Conservation (phyloP, 2,888 invertebrate genomes). For the Epiblema foenella region DNA sequence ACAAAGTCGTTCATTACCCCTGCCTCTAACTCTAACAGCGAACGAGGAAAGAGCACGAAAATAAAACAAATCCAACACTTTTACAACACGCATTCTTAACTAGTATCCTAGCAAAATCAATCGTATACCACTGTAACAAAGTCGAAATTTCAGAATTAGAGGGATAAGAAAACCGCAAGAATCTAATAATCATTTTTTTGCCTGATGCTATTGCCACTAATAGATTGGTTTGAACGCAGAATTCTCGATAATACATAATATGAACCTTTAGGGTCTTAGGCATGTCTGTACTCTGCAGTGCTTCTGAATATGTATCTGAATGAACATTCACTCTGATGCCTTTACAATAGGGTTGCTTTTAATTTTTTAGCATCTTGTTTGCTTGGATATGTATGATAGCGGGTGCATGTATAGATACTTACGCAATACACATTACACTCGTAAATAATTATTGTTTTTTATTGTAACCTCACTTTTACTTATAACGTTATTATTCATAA, state of each 20-base stretch:
- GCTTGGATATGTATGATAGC: no score
- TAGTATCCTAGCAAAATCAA: neutral
- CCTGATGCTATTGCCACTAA: neutral
- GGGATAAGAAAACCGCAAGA: neutral
- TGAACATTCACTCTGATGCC: no score
- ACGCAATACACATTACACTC: no score
- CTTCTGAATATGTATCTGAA: no score
- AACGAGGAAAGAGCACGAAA: conserved; percentile 14
- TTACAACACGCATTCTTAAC: neutral
- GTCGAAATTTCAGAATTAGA: neutral
- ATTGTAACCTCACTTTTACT: no score
- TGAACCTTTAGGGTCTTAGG: neutral
- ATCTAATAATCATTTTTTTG: conserved; percentile 7
- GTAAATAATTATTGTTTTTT: no score
- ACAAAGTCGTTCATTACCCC: conserved; percentile 20
- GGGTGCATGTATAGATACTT: no score
- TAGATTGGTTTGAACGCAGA: conserved; percentile 1
- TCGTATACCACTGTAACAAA: neutral
- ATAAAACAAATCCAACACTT: conserved; percentile 16
- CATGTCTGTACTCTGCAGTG: no score
- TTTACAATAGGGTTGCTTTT: no score
- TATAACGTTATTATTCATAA: no score
- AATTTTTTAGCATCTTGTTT: no score
- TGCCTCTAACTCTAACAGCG: conserved; percentile 7
- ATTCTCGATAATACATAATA: conserved; percentile 8